Percentiles rank a stretch among this genome's conserved stretches.
Conservation (phyloP, 2,888 invertebrate species). For the Dryocosmus kuriphilus region DNA sequence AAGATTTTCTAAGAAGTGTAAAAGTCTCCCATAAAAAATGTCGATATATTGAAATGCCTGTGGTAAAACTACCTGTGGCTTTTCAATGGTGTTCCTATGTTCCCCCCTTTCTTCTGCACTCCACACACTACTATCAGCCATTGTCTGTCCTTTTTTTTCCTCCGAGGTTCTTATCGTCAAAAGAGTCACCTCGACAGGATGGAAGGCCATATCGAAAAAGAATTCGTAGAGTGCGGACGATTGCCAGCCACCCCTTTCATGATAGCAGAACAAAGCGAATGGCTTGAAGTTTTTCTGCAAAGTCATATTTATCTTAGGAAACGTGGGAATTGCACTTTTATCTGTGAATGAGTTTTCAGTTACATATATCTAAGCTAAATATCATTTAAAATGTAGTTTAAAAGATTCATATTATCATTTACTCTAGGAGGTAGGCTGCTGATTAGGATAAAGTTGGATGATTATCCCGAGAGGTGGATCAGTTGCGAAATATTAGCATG, state of each 20-base stretch:
- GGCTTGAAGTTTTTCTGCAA: slow-evolving; percentile 36
- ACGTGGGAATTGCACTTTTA: slow-evolving; percentile 18
- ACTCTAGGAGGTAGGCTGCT: too few relatives aligned
- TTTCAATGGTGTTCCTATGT: slow-evolving; percentile 23
- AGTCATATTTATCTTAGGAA: slow-evolving; percentile 20
- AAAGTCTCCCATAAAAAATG: slow-evolving; percentile 6
- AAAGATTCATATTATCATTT: neutral
- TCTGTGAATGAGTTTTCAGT: neutral
- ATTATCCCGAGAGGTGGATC: too few relatives aligned
- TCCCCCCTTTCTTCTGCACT: neutral
- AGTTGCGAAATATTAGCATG: too few relatives aligned
- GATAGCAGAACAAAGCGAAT: slow-evolving; percentile 50
- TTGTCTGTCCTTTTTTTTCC: slow-evolving; percentile 33
- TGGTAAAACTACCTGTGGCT: slow-evolving; percentile 5
- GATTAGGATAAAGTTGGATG: too few relatives aligned
- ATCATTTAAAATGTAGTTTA: neutral
- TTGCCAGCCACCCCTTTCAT: slow-evolving; percentile 42
- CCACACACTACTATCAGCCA: neutral
- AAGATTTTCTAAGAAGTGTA: neutral
- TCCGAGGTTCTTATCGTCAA: slow-evolving; percentile 38
- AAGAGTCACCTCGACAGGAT: slow-evolving; percentile 38
- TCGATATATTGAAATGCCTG: slow-evolving; percentile 15
- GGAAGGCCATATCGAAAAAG: slow-evolving; percentile 42
- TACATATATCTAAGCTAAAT: neutral
- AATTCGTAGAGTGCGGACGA: slow-evolving; percentile 19